Evolutionary conservation across 2,797 vertebrate species (phyloP).

Genomic region (Salmo trutta): DNA sequence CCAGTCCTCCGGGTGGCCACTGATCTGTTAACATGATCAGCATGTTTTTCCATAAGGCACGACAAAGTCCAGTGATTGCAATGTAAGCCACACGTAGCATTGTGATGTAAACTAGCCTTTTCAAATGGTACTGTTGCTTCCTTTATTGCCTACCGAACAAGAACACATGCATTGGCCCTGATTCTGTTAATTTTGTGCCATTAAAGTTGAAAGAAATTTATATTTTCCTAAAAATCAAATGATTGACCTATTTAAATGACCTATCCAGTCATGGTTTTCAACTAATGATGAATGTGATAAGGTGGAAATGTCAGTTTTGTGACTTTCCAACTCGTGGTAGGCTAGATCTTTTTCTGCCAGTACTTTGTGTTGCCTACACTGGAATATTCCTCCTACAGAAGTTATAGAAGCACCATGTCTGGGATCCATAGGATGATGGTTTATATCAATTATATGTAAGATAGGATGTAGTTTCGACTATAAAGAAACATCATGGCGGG

Average conservation of each 20-base stretch:
- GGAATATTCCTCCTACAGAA: neutral
- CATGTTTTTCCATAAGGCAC: neutral
- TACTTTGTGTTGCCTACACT: neutral
- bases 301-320: neutral
- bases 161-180: neutral
- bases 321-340: neutral
- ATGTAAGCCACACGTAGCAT: neutral
- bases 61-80: neutral
- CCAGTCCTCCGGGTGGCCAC: neutral
- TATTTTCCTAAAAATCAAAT: neutral
- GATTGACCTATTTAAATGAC: neutral
- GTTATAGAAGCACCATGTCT: neutral
- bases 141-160: neutral
- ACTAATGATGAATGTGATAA: neutral
- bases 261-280: neutral
- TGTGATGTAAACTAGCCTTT: neutral
- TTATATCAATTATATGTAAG: neutral
- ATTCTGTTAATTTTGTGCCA: neutral
- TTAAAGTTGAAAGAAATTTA: neutral
- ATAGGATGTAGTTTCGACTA: neutral
- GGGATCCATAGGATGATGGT: neutral
- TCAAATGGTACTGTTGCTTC: neutral
- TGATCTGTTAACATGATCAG: neutral
- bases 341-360: neutral
- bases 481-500: neutral